phyloP scores from a whole-genome alignment of 2,888 invertebrate genomes.

The Tetragonula carbonaria region DNA sequence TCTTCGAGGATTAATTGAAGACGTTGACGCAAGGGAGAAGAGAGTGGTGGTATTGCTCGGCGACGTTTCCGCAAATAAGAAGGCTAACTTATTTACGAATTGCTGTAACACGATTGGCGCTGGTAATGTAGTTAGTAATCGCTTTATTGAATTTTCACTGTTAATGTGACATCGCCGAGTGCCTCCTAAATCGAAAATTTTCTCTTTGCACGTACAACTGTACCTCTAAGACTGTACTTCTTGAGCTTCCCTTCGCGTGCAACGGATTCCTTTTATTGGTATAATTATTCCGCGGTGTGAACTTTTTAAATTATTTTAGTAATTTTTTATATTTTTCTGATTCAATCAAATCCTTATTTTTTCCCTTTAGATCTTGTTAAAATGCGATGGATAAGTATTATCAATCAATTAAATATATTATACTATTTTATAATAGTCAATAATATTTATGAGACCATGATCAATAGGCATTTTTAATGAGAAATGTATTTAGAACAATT shows the following conservation, averaged over 20 bases:
- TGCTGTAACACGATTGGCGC: constrained; percentile 49
- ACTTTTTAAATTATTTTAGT: background rate
- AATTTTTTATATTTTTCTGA: background rate
- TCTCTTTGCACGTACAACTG: background rate
- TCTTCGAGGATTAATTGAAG: constrained; percentile 28
- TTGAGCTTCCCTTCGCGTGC: background rate
- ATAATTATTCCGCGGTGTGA: too few relatives aligned
- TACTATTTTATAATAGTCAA: too few relatives aligned
- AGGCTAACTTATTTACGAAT: constrained; percentile 55
- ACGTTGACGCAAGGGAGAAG: background rate
- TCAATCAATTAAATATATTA: background rate
- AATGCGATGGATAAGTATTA: background rate
- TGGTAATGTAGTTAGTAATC: constrained; percentile 52
- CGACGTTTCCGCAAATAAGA: constrained; percentile 44
- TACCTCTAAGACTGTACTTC: background rate
- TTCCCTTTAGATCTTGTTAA: background rate
- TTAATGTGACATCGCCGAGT: constrained; percentile 44
- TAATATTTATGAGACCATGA: too few relatives aligned
- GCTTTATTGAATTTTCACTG: constrained; percentile 61
- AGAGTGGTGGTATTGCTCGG: background rate
- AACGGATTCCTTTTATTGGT: background rate
- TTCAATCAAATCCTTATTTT: background rate
- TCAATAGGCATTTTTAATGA: too few relatives aligned
- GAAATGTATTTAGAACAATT: too few relatives aligned
- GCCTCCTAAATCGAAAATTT: constrained; percentile 41